Evolutionary conservation across 2,113 vertebrate genomes (phyloP).

Genomic region (Esox niger): DNA sequence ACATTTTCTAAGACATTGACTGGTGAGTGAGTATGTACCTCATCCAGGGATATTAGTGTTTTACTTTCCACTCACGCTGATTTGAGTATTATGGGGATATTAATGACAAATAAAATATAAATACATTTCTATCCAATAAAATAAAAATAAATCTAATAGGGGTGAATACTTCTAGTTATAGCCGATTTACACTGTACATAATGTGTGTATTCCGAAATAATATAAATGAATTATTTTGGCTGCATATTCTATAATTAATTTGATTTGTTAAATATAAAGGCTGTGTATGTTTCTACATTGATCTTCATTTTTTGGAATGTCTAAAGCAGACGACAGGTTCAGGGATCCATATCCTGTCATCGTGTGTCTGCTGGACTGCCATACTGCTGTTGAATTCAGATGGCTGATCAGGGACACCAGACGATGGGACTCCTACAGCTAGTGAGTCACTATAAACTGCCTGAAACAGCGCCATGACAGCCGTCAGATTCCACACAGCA

Average conservation of each 20-base stretch:
- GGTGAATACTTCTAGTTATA: too few species aligned
- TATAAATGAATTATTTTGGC: slow-evolving; percentile 13
- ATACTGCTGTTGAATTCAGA: slow-evolving; percentile 1
- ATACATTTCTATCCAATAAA: too few species aligned
- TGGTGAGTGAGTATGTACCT: too few species aligned
- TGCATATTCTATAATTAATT: slow-evolving; percentile 1
- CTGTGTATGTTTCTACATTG: not conserved
- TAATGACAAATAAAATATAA: too few species aligned
- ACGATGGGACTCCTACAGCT: slow-evolving; percentile 16
- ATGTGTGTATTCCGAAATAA: not conserved
- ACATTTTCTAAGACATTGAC: too few species aligned
- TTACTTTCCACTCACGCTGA: too few species aligned
- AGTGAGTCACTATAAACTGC: slow-evolving; percentile 11
- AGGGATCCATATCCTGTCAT: not conserved
- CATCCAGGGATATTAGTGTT: too few species aligned
- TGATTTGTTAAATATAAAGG: slow-evolving; percentile 3
- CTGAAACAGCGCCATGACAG: not conserved
- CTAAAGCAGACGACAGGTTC: slow-evolving; percentile 16
- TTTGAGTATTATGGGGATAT: too few species aligned
- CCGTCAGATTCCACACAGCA: not conserved
- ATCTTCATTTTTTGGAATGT: slow-evolving; percentile 49
- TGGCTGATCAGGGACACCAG: slow-evolving; percentile 19
- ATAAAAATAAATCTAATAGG: too few species aligned
- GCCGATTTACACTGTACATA: not conserved
- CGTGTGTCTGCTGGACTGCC: slow-evolving; percentile 9